phyloP scores from a whole-genome alignment of 1,140 invertebrate genomes.

The Episyrphus balteatus region DNA sequence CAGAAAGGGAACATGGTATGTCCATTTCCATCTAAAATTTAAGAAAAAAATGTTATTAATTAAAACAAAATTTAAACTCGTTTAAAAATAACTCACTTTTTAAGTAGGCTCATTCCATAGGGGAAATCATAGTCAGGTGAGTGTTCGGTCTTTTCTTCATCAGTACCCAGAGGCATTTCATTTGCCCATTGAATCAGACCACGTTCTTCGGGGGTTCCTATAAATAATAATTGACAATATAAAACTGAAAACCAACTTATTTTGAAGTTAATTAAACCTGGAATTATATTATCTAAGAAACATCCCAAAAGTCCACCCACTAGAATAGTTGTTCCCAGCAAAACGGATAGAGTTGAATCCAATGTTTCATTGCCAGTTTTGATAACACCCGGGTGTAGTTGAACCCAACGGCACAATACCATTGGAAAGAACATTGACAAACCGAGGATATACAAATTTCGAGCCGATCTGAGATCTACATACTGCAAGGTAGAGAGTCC shows the following conservation, averaged over 20 bases:
- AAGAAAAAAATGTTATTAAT: neutral
- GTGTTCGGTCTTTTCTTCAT: conserved; percentile 35
- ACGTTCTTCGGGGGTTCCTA: conserved; percentile 57
- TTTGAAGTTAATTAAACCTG: conserved; percentile 45
- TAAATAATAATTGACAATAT: conserved; percentile 4
- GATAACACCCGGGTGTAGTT: conserved; percentile 50
- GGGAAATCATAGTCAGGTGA: conserved; percentile 63
- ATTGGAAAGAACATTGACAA: conserved; percentile 77
- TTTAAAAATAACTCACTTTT: conserved; percentile 35
- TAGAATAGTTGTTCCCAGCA: conserved; percentile 75
- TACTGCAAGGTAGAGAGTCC: conserved; percentile 74
- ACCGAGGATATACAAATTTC: conserved; percentile 81
- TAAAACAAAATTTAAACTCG: neutral
- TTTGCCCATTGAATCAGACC: conserved; percentile 57
- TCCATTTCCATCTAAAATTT: conserved; percentile 51
- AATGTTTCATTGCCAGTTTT: conserved; percentile 55
- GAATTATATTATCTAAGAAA: conserved; percentile 73
- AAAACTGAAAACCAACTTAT: neutral
- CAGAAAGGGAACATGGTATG: conserved; percentile 53
- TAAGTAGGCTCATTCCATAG: conserved; percentile 50
- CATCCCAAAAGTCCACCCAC: conserved; percentile 71
- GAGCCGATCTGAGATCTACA: conserved; percentile 66
- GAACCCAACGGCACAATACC: conserved; percentile 68
- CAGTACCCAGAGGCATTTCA: conserved; percentile 51
- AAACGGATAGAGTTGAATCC: conserved; percentile 64